Conservation (phyloP, 2,113 vertebrate species). For the Rhabdomys dilectus region DNA sequence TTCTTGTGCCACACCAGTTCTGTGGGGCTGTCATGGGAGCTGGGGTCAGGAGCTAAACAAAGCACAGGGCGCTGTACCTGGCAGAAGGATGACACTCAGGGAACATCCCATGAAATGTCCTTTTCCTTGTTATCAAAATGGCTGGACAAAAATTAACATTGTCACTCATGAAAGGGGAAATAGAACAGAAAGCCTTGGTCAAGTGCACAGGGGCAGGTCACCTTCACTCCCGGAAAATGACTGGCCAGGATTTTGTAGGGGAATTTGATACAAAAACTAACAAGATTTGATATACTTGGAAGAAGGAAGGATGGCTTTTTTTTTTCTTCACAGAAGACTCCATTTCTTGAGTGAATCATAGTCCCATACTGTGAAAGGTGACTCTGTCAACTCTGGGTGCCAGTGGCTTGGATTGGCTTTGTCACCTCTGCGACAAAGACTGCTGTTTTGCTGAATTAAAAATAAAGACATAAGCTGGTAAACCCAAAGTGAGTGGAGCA, state of each 20-base stretch:
- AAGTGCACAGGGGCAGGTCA: not conserved
- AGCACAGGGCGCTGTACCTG: not conserved
- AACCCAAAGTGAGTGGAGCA: constrained; percentile 33
- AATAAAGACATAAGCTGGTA: constrained; percentile 47
- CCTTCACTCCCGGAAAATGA: fast-evolving
- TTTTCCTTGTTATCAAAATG: not conserved
- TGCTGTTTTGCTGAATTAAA: constrained; percentile 60
- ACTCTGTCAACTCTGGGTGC: not conserved
- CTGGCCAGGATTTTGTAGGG: not conserved
- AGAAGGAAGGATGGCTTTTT: not conserved
- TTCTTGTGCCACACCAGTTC: too few relatives aligned
- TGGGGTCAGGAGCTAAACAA: not conserved
- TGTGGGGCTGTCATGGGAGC: not conserved
- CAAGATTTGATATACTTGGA: not conserved
- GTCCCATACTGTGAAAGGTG: not conserved
- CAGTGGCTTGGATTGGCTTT: not conserved
- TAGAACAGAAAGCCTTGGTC: not conserved
- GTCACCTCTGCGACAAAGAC: constrained; percentile 31
- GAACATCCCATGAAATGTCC: too few relatives aligned
- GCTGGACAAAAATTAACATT: not conserved
- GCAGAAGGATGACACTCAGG: not conserved
- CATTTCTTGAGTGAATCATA: not conserved
- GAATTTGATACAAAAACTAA: not conserved
- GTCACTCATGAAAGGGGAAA: not conserved
- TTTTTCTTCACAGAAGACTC: not conserved